Evolutionary conservation across 2,888 invertebrate genomes (phyloP).

Genomic region (Caenorhabditis doughertyi): DNA sequence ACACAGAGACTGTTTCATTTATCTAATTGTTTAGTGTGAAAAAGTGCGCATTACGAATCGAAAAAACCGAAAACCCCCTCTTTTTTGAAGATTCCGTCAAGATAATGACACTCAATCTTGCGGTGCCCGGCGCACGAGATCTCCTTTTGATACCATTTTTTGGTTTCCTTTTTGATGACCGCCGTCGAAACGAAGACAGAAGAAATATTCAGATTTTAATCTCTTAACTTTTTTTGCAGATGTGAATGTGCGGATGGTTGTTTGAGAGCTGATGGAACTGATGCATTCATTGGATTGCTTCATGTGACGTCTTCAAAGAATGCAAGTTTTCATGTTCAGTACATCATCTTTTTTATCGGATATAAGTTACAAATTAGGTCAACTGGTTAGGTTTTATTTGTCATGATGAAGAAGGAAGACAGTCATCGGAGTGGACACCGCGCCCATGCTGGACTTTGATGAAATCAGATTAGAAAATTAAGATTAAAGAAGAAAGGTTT

Average conservation of each 20-base stretch:
- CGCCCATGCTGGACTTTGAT: conserved; percentile 47
- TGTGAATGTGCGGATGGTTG: conserved; percentile 75
- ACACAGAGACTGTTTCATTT: conserved; percentile 24
- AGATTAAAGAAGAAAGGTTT: conserved; percentile 1
- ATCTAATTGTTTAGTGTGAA: conserved; percentile 31
- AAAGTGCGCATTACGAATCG: conserved; percentile 34
- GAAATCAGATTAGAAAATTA: conserved; percentile 18
- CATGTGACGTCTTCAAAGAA: conserved; percentile 74
- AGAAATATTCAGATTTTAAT: neutral
- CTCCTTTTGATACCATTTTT: conserved; percentile 14
- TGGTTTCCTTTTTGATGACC: conserved; percentile 20
- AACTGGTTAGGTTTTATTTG: conserved; percentile 57
- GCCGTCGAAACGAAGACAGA: too few species aligned
- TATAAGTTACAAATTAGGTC: conserved; percentile 61
- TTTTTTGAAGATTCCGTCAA: conserved; percentile 16
- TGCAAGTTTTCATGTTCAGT: conserved; percentile 58
- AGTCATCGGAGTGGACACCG: conserved; percentile 21
- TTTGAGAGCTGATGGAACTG: conserved; percentile 68
- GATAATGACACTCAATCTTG: conserved; percentile 59
- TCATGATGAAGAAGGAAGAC: neutral
- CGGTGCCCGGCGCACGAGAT: conserved; percentile 44
- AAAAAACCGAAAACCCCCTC: neutral
- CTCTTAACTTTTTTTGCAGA: conserved; percentile 46
- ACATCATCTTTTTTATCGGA: conserved; percentile 30
- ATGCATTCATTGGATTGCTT: conserved; percentile 75